phyloP scores from a whole-genome alignment of 2,797 vertebrate genomes.

The Alca torda region DNA sequence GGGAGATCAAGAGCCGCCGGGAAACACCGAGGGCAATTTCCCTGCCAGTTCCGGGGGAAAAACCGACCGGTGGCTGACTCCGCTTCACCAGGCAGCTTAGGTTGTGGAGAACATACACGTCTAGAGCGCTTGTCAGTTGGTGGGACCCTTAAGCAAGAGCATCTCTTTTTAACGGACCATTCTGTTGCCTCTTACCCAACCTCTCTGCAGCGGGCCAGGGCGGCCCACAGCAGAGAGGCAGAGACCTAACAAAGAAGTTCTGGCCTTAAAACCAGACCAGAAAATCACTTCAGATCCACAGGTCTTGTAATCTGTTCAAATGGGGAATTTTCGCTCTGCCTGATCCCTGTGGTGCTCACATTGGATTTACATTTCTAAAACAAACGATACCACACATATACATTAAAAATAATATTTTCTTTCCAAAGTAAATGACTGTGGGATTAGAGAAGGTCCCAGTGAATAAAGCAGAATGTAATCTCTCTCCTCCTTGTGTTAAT shows the following conservation, averaged over 20 bases:
- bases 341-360: conserved; percentile 7
- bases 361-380: conserved; percentile 55
- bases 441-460: conserved; percentile 37
- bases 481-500: not conserved
- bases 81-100: not conserved
- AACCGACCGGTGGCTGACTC: not conserved
- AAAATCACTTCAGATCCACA: not conserved
- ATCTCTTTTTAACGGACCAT: not conserved
- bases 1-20: too few species aligned
- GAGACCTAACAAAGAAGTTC: not conserved
- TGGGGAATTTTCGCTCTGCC: not conserved
- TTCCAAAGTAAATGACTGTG: conserved; percentile 48
- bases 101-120: not conserved
- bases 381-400: conserved; percentile 11
- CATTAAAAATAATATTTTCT: conserved; percentile 50
- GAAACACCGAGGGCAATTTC: not conserved
- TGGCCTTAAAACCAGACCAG: not conserved
- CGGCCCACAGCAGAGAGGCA: not conserved
- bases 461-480: conserved; percentile 24
- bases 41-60: not conserved
- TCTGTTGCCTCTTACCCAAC: not conserved
- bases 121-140: not conserved
- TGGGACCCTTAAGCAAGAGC: not conserved
- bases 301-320: not conserved
- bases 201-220: not conserved